Conservation (phyloP, 1,140 invertebrate species). For the Glomeris maerens region DNA sequence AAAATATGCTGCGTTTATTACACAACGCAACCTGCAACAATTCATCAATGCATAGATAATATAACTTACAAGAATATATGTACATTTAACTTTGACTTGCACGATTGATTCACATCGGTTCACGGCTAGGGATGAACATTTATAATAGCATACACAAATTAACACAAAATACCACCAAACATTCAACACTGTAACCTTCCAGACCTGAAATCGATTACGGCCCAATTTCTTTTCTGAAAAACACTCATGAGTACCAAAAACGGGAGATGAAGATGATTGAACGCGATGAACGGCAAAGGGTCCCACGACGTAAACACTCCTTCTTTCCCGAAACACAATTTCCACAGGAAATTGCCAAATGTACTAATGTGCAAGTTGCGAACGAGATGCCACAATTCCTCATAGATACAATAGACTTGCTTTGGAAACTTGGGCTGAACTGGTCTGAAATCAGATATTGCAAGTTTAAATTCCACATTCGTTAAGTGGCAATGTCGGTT, state of each 20-base stretch:
- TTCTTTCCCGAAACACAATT: neutral
- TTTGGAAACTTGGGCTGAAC: neutral
- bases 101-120: no score
- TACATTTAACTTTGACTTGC: no score
- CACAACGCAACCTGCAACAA: no score
- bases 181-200: conserved; percentile 6
- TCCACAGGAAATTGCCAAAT: neutral
- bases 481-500: no score
- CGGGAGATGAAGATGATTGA: conserved; percentile 4
- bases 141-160: no score
- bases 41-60: no score
- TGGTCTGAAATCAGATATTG: neutral
- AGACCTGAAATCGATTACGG: neutral
- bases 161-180: no score
- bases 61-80: no score
- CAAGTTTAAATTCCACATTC: no score
- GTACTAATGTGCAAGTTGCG: neutral
- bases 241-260: neutral
- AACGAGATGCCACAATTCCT: neutral
- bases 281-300: conserved; percentile 5
- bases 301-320: neutral
- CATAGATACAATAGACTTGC: neutral
- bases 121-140: no score
- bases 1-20: no score
- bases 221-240: conserved; percentile 2